phyloP scores from a whole-genome alignment of 2,888 invertebrate species.

The Rhyacophila evoluta region DNA sequence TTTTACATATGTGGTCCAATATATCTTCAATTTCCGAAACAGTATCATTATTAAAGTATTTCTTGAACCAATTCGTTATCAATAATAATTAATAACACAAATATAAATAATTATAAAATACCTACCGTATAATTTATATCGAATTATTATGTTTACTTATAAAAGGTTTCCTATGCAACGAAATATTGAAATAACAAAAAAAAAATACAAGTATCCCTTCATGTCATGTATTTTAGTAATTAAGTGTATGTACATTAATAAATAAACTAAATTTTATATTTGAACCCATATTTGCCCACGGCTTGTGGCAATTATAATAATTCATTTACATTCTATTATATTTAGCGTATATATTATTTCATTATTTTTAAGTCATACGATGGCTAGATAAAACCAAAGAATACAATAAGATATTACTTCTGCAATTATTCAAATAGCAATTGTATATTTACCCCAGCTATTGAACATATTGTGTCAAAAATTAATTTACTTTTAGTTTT shows the following conservation, averaged over 20 bases:
- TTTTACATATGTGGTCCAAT: too few species aligned
- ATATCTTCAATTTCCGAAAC: background rate
- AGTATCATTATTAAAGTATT: background rate
- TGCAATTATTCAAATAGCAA: background rate
- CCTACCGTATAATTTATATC: background rate
- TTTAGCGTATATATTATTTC: conserved; percentile 23
- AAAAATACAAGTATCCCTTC: background rate
- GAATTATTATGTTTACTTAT: background rate
- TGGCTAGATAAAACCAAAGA: conserved; percentile 53
- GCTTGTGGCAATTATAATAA: background rate
- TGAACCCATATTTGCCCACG: background rate
- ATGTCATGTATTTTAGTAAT: background rate
- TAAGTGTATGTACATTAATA: conserved; percentile 4
- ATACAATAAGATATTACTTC: conserved; percentile 39
- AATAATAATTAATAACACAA: background rate
- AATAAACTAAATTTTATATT: background rate
- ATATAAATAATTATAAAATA: background rate
- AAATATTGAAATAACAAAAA: background rate
- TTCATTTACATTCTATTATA: conserved; percentile 22
- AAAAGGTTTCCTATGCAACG: conserved; percentile 13
- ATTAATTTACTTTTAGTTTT: conserved; percentile 3
- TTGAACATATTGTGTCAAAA: background rate
- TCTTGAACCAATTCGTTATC: background rate
- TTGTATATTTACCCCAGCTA: background rate
- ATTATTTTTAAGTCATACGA: conserved; percentile 25